Evolutionary conservation across 1,140 invertebrate species (phyloP).

Genomic region (Frieseomelitta varia): DNA sequence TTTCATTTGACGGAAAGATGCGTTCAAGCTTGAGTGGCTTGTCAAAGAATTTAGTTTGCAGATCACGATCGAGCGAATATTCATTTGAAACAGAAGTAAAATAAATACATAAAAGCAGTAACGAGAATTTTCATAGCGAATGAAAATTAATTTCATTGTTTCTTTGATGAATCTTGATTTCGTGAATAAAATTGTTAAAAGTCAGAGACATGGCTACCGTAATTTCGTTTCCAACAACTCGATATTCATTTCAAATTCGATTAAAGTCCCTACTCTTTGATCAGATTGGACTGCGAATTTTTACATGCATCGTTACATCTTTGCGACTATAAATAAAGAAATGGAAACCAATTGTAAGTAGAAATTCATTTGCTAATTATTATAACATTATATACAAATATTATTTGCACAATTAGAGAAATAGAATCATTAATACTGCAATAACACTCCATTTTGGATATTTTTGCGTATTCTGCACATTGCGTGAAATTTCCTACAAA

Average conservation of each 20-base stretch:
- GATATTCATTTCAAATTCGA: constrained; percentile 45
- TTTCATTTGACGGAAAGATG: background rate
- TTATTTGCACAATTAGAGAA: no score
- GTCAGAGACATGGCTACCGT: background rate
- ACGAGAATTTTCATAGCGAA: background rate
- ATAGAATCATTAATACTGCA: no score
- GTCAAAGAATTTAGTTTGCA: background rate
- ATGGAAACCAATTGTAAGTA: no score
- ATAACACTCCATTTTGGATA: no score
- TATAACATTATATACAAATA: no score
- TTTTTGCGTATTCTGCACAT: no score
- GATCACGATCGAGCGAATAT: background rate
- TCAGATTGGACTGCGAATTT: no score
- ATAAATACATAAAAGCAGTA: background rate
- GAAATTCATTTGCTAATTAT: no score
- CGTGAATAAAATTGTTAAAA: background rate
- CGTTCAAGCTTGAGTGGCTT: no score
- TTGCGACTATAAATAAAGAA: no score
- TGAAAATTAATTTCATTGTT: background rate
- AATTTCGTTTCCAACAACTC: background rate
- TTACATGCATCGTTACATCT: no score
- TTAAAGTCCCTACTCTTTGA: constrained; percentile 45
- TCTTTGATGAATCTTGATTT: background rate
- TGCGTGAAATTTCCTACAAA: no score
- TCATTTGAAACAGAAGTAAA: background rate